Base-by-base conservation (phyloP, 1,140 invertebrate genomes). In the Yoshiicerus persimilis region DNA sequence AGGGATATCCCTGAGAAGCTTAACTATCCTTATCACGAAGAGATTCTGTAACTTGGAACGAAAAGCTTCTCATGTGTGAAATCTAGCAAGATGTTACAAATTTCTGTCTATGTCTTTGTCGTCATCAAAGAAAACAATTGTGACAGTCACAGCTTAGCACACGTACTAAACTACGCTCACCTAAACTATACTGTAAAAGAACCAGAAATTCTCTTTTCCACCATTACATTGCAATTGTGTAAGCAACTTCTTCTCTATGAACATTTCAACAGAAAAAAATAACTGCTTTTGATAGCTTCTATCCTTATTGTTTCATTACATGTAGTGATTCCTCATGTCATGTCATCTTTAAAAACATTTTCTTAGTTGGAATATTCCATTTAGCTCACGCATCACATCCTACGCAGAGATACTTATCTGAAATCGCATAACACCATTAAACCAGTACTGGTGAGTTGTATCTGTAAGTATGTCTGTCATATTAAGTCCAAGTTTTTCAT, bases 21-120 rank as follows among this genome's bases (percentile, higher is more conserved):
- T 70, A 30, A 27, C 25, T 70, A 70, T 70, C 66, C 30, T 36
- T 77, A 34, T 80, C 75, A 80, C 32, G 13, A 80, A 20, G 16
- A 80, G 16, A 32, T 34, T 36, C 64, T 16, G 0, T 34, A 16
- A 38, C 75, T 36, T 34, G 20, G 13, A 80, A 56, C 47, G 47
- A n/a, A 56, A 80, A 80, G 16, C 30, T n/a, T 8, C 32, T 80
- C 75, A 80, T 80, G 75, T 32, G 34, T 36, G 75, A 80, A 80
- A 80, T 80, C 75, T 80, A 20, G 75, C 34, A 80, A 80, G 34
- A 80, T 80, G 75, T 80, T 80, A 80, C 75, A 80, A 34, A 80
- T 80, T 36, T 38, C 32, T 80, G 34, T 32, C 32, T 32, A 80
- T 80, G 75, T 80, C 32, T 80, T 80, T 36, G 32, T 80, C 75